These are phyloP conservation scores for Ascidia mentula DNA, from an alignment of 23 tunicate species.

Conservation along the genomic window DNA sequence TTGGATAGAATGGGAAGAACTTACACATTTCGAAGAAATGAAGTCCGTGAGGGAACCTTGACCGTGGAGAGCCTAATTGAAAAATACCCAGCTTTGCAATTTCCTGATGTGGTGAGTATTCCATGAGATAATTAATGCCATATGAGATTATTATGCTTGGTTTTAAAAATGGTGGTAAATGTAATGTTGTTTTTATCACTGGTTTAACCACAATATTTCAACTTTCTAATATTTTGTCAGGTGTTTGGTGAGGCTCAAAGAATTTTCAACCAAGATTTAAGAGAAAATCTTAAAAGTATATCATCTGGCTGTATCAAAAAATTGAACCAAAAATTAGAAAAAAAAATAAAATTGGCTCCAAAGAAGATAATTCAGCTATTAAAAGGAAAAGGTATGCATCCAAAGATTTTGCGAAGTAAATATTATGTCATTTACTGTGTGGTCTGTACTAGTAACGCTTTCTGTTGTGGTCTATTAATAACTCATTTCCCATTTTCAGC, in stretches of 20 bases:
- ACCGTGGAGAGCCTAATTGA: constrained; percentile 3
- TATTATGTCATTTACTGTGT: not conserved
- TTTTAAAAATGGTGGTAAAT: constrained; percentile 4
- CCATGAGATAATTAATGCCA: constrained; percentile 11
- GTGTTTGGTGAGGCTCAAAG: not conserved
- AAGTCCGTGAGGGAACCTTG: constrained; percentile 10
- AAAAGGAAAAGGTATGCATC: constrained; percentile 2
- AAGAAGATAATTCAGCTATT: constrained; percentile 4
- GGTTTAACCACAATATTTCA: constrained; percentile 2
- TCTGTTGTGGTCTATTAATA: not conserved
- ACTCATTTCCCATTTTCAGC: not conserved
- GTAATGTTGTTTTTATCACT: not conserved
- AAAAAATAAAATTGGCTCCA: constrained; percentile 3
- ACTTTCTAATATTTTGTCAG: not conserved
- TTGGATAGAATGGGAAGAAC: constrained; percentile 9
- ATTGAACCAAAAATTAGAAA: constrained; percentile 3
- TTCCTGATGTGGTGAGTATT: constrained; percentile 23
- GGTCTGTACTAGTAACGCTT: not conserved
- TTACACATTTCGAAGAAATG: constrained; percentile 12
- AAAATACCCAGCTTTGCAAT: constrained; percentile 20
- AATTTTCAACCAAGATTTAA: constrained; percentile 5
- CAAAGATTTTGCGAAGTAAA: not conserved
- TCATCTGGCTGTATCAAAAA: not conserved
- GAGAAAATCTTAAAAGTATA: constrained; percentile 7
- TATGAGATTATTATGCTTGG: not conserved